phyloP scores from a whole-genome alignment of 1,140 invertebrate species.

The Hydropsyche tenuis region DNA sequence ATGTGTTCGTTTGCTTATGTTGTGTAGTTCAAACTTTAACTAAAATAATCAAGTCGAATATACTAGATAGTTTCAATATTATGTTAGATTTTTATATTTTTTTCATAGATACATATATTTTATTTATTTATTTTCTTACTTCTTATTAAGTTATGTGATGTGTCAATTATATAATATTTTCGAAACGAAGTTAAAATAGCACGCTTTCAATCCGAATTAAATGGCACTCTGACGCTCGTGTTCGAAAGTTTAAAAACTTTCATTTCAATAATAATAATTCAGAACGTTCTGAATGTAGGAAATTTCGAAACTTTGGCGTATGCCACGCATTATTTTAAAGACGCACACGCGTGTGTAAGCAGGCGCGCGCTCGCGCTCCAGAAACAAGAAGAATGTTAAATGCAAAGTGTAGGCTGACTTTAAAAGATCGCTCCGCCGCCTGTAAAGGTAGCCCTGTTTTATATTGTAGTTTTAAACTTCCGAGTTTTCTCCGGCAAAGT shows the following conservation, averaged over 20 bases:
- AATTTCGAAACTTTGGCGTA: background rate
- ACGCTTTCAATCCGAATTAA: no score
- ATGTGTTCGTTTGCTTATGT: no score
- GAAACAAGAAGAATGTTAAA: conserved; percentile 13
- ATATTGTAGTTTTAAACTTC: conserved; percentile 51
- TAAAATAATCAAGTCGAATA: no score
- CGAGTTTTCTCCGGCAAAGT: conserved; percentile 38
- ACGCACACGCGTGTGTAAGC: background rate
- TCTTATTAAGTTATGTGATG: no score
- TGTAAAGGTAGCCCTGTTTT: conserved; percentile 41
- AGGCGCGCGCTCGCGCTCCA: background rate
- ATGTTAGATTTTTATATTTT: no score
- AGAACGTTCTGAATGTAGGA: background rate
- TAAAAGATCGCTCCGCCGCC: conserved; percentile 38
- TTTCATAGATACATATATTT: no score
- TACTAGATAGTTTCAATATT: no score
- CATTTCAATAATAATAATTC: background rate
- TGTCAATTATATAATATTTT: no score
- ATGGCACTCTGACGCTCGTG: background rate
- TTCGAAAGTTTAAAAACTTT: background rate
- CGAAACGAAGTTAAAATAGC: no score
- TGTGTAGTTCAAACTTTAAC: no score
- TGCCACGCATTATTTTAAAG: background rate
- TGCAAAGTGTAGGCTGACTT: conserved; percentile 37
- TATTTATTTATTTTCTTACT: no score